phyloP scores from a whole-genome alignment of 2,113 vertebrate genomes.

The Eupsittula cactorum region DNA sequence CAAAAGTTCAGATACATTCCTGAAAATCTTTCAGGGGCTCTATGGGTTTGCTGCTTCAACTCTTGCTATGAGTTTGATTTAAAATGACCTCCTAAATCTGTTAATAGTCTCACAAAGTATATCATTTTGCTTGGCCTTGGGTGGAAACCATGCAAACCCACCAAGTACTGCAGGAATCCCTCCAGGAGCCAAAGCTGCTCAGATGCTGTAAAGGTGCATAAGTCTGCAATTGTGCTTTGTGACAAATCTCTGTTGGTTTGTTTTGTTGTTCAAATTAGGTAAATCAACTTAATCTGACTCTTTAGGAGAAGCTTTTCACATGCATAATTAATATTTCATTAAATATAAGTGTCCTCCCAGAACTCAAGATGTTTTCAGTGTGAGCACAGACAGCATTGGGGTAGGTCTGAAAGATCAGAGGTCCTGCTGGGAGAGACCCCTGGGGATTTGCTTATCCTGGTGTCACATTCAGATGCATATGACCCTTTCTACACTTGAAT shows the following conservation, averaged over 20 bases:
- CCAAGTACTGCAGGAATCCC: not conserved
- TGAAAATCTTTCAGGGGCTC: conserved; percentile 35
- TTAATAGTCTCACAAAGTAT: not conserved
- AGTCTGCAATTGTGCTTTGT: not conserved
- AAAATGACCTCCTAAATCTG: conserved; percentile 40
- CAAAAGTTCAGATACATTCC: conserved; percentile 41
- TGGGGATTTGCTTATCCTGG: not conserved
- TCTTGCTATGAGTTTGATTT: conserved; percentile 37
- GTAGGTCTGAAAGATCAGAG: conserved; percentile 13
- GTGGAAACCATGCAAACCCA: not conserved
- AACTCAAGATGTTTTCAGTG: not conserved
- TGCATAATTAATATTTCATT: not conserved
- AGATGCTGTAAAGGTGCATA: not conserved
- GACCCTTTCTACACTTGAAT: not conserved
- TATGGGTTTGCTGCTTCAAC: conserved; percentile 20
- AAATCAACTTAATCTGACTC: not conserved
- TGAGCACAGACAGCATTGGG: not conserved
- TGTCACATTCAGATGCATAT: not conserved
- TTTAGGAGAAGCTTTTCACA: not conserved
- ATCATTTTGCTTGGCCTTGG: conserved; percentile 13
- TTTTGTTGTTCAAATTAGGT: not conserved
- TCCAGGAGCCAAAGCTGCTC: not conserved
- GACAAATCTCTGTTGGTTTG: not conserved
- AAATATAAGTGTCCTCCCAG: not conserved
- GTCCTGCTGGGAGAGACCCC: not conserved